phyloP scores from a whole-genome alignment of 2,113 vertebrate species.

The Melanocharis versteri region DNA sequence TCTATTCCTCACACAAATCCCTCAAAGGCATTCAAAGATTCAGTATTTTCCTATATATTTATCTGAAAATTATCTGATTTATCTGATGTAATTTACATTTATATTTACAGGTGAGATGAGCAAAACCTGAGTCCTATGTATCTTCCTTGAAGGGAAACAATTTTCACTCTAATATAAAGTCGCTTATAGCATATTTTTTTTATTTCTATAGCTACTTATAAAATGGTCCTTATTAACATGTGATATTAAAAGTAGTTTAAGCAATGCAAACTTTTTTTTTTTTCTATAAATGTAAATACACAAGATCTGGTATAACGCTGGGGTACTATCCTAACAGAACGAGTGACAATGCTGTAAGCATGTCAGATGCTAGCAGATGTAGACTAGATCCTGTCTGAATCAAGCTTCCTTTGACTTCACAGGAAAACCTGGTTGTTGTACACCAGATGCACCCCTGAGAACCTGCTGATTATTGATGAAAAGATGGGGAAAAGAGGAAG shows the following conservation, averaged over 20 bases:
- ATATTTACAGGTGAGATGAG: not conserved
- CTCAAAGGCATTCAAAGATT: not conserved
- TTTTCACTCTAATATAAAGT: not conserved
- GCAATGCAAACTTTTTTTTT: not conserved
- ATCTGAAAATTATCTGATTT: not conserved
- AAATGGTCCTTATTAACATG: not conserved
- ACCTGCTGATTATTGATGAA: not conserved
- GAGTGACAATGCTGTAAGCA: not conserved
- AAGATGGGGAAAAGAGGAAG: not conserved
- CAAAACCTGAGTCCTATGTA: not conserved
- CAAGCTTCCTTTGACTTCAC: not conserved
- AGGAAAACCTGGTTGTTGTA: not conserved
- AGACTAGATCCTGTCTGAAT: not conserved
- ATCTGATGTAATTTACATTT: not conserved
- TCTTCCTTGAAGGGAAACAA: not conserved
- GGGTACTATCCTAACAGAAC: not conserved
- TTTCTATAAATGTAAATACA: not conserved
- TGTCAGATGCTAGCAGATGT: not conserved
- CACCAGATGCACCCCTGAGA: not conserved
- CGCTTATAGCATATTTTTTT: not conserved
- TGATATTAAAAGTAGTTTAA: not conserved
- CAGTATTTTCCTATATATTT: not conserved
- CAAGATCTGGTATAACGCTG: not conserved
- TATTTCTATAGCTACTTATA: not conserved
- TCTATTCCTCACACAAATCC: not conserved